A percentile compares a stretch with the other conserved stretches of the same genome.
phyloP scores from a whole-genome alignment of 1,140 invertebrate species.

The Paraescarpia echinospica region DNA sequence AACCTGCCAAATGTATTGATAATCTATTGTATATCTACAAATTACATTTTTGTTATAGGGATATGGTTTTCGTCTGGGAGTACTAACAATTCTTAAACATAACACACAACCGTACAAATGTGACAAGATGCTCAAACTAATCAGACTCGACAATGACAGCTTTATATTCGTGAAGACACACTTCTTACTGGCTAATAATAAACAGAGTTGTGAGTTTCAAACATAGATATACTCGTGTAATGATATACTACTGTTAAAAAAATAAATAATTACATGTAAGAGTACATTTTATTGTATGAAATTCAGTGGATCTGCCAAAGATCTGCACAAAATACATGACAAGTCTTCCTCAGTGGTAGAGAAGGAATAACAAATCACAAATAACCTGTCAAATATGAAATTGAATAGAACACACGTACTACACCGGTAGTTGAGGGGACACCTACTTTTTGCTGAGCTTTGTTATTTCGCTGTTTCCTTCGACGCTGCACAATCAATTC shows the following conservation, averaged over 20 bases:
- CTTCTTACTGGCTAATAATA: too few relatives aligned
- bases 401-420: not conserved
- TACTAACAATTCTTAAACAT: not conserved
- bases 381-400: too few relatives aligned
- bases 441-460: constrained; percentile 16
- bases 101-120: not conserved
- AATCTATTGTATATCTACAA: not conserved
- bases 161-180: not conserved
- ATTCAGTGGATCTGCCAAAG: not conserved
- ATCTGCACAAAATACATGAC: not conserved
- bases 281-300: too few relatives aligned
- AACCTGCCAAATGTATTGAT: not conserved
- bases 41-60: too few relatives aligned
- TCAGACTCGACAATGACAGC: not conserved
- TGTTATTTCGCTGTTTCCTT: constrained; percentile 40
- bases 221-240: too few relatives aligned
- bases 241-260: too few relatives aligned
- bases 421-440: not conserved
- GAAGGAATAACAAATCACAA: not conserved
- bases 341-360: not conserved
- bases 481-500: constrained; percentile 50
- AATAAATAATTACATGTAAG: too few relatives aligned
- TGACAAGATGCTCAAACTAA: not conserved
- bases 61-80: not conserved
- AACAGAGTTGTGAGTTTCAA: too few relatives aligned